Conservation (phyloP, 2,888 invertebrate genomes). For the Ornithoptera priamus region DNA sequence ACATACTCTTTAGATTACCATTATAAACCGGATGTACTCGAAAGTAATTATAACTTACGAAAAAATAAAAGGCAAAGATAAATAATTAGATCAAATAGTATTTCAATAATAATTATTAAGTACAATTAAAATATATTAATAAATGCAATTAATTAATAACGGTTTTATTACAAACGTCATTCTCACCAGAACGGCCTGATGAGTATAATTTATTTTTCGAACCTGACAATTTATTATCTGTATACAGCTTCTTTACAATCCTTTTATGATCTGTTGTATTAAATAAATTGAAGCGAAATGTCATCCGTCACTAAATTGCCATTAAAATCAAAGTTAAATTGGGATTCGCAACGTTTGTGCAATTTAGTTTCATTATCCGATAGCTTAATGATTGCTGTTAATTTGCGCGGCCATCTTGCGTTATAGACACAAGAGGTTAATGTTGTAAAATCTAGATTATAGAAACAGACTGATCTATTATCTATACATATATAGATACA, state of each 20-base stretch:
- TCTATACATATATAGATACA: no score
- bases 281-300: slow-evolving; percentile 26
- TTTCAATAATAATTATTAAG: no score
- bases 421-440: slow-evolving; percentile 17
- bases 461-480: not conserved
- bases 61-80: no score
- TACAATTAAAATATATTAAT: no score
- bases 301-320: slow-evolving; percentile 25
- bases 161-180: no score
- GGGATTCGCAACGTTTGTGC: slow-evolving; percentile 10
- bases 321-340: slow-evolving; percentile 23
- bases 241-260: slow-evolving; percentile 8
- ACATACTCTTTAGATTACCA: no score
- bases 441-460: slow-evolving; percentile 7
- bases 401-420: slow-evolving; percentile 15
- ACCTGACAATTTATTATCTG: not conserved
- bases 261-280: slow-evolving; percentile 10
- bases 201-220: not conserved
- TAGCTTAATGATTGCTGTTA: slow-evolving; percentile 19
- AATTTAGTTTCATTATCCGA: slow-evolving; percentile 15
- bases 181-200: no score
- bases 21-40: no score
- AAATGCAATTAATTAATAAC: no score
- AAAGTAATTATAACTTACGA: no score
- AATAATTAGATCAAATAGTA: no score